Evolutionary conservation across 2,113 vertebrate species (phyloP).

Genomic region (Chelonoidis abingdonii): DNA sequence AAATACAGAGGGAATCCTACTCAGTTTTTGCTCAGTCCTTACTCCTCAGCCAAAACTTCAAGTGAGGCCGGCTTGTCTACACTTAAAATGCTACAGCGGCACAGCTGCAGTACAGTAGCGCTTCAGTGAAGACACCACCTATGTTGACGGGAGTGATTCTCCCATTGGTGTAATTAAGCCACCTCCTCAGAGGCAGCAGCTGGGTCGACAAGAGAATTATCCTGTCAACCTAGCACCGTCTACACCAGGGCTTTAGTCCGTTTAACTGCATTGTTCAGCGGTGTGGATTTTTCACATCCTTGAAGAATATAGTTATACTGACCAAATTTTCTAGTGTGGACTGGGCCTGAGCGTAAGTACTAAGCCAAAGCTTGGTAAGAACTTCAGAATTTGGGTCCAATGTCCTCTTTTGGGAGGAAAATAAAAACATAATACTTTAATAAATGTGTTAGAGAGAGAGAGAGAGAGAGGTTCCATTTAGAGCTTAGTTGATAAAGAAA

Average conservation of each 20-base stretch:
- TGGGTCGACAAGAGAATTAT: background rate
- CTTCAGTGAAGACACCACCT: background rate
- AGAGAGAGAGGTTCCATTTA: conserved; percentile 49
- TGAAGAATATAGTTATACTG: background rate
- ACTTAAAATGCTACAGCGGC: background rate
- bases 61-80: background rate
- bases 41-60: background rate
- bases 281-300: background rate
- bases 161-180: background rate
- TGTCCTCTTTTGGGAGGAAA: background rate
- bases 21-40: no score
- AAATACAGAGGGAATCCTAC: background rate
- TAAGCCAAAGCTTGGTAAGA: background rate
- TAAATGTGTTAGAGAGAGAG: conserved; percentile 44
- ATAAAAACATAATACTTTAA: background rate
- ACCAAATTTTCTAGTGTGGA: background rate
- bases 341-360: background rate
- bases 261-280: background rate
- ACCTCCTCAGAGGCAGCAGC: background rate
- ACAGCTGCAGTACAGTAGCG: background rate
- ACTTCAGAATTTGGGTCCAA: background rate
- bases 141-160: background rate
- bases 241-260: background rate
- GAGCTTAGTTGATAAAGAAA: background rate
- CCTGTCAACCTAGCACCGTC: no score